These are phyloP conservation scores for Talpa occidentalis DNA, from an alignment of 2,113 vertebrate genomes.

Conservation along the genomic window DNA sequence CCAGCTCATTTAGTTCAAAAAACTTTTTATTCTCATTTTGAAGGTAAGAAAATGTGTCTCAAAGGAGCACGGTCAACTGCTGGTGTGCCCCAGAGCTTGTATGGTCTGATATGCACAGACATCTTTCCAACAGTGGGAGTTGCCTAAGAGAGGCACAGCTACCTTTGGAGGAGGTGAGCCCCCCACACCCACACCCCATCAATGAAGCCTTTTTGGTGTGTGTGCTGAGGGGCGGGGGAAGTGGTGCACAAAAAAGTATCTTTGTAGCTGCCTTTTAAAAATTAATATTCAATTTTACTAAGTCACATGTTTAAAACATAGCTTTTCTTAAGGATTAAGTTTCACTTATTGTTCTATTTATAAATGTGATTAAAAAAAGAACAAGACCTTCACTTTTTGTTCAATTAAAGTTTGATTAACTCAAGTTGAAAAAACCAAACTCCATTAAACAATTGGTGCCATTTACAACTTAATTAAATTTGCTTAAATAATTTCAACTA, in stretches of 20 bases:
- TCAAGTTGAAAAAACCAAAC: conserved; percentile 55
- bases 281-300: conserved; percentile 48
- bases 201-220: neutral
- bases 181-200: neutral
- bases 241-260: neutral
- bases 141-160: neutral
- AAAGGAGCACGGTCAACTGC: neutral
- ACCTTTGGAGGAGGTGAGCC: neutral
- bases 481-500: conserved; percentile 68
- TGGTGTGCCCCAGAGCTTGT: neutral
- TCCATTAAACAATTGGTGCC: conserved; percentile 53
- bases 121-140: neutral
- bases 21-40: neutral
- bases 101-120: too few relatives aligned
- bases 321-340: conserved; percentile 53
- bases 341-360: conserved; percentile 49
- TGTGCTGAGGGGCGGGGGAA: too few relatives aligned
- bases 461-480: conserved; percentile 75
- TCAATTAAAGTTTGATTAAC: conserved; percentile 72
- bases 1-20: neutral
- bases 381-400: conserved; percentile 51
- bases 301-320: conserved; percentile 25
- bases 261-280: conserved; percentile 24
- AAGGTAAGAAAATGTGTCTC: neutral
- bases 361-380: conserved; percentile 59